Evolutionary conservation across 2,888 invertebrate species (phyloP).

Genomic region (Agrilus mali): DNA sequence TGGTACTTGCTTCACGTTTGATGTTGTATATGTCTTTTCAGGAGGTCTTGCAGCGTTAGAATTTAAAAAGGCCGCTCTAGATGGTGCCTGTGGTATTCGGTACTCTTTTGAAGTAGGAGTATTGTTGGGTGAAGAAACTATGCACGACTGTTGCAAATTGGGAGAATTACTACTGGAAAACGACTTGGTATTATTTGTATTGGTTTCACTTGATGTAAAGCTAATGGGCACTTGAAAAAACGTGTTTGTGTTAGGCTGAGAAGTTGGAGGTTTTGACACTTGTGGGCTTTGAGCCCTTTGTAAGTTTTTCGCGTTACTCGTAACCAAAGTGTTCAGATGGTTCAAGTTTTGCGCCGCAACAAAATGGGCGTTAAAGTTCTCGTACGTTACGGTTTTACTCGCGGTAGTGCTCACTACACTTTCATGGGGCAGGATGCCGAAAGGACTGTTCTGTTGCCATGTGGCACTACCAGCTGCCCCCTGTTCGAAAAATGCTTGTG

Average conservation of each 20-base stretch:
- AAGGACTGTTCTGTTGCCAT: constrained; percentile 71
- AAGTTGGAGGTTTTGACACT: constrained; percentile 30
- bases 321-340: constrained; percentile 48
- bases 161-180: constrained; percentile 33
- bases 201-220: constrained; percentile 33
- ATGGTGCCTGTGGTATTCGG: constrained; percentile 43
- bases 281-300: constrained; percentile 39
- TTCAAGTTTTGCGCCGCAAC: constrained; percentile 51
- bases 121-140: constrained; percentile 54
- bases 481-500: constrained; percentile 60
- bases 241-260: constrained; percentile 41
- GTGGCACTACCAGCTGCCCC: constrained; percentile 38
- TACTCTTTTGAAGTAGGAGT: constrained; percentile 47
- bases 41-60: constrained; percentile 31
- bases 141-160: constrained; percentile 57
- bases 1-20: constrained; percentile 24
- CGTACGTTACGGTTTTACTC: constrained; percentile 38
- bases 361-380: constrained; percentile 60
- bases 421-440: constrained; percentile 67
- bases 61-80: constrained; percentile 31
- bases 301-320: constrained; percentile 39
- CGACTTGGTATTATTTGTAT: constrained; percentile 32
- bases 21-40: constrained; percentile 39
- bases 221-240: constrained; percentile 49
- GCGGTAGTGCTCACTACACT: constrained; percentile 55